Evolutionary conservation across 2,888 invertebrate species (phyloP).

Genomic region (Platycnemis pennipes): DNA sequence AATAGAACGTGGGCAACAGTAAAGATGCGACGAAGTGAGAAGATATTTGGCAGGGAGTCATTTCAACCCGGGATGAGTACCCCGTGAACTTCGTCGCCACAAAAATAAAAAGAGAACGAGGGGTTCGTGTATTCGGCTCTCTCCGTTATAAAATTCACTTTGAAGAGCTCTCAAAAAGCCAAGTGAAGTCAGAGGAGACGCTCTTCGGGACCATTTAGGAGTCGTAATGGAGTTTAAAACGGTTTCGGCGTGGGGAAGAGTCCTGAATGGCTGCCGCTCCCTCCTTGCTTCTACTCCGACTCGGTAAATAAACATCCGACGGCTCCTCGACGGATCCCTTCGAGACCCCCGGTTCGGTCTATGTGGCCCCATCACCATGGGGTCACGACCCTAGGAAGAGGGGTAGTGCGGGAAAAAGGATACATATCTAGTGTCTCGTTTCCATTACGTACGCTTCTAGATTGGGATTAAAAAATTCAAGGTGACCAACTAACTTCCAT

Average conservation of each 20-base stretch:
- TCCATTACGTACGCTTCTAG: no score
- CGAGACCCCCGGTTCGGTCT: background rate
- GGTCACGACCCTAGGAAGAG: constrained; percentile 41
- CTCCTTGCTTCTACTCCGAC: background rate
- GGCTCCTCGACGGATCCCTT: constrained; percentile 42
- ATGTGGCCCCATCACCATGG: background rate
- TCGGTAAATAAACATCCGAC: constrained; percentile 49
- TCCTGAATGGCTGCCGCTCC: constrained; percentile 2
- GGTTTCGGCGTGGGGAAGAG: background rate
- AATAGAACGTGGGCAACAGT: background rate
- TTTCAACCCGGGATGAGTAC: background rate
- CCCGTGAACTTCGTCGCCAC: background rate
- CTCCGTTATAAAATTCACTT: constrained; percentile 22
- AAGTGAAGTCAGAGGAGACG: background rate
- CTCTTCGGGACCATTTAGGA: constrained; percentile 6
- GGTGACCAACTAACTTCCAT: no score
- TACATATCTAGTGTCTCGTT: no score
- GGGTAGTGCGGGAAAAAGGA: background rate
- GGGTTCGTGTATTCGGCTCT: background rate
- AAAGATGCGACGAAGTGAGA: constrained; percentile 16
- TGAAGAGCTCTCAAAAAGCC: background rate
- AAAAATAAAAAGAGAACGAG: background rate
- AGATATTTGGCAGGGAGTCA: background rate
- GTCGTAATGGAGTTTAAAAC: constrained; percentile 33
- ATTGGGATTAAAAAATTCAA: no score